Evolutionary conservation across 2,888 invertebrate genomes (phyloP), one percentile per base, ranked within the genome.

Genomic region (Camponotus fellah): DNA sequence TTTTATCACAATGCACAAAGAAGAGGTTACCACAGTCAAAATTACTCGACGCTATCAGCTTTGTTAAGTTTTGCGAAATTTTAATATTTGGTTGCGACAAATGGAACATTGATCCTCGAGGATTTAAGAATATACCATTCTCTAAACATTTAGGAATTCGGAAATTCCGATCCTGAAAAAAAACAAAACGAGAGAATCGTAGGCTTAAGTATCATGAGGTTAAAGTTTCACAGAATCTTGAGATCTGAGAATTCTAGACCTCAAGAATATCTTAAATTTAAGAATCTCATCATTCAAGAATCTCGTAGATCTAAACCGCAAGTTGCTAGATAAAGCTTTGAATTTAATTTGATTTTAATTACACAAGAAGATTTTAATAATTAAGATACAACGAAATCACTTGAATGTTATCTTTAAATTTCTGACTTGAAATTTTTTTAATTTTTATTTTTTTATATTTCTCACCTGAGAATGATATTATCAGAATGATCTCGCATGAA

Each of bases 141-240:
- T 6, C 26, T 53, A 26, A 66, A 12, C 12, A 37, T 40, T 53
- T 40, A 37, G 17, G 26, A 77, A 77, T 66, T 9, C 77, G 66
- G 77, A 77, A 40, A 77, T 37, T 66, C 12, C n/a, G 12, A 40
- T 66, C 56, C n/a, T 49, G 66, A 40, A 37, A 53, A 17, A 40
- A 26, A 26, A 4, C n/a, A 4, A 14, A 5, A 40, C 6, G n/a
- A 53, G 17, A 53, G n/a, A 9, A 32, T 43, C 46, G n/a, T 5
- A 34, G 14, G 46, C 14, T 4, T 17, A 32, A 75, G 17, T 40
- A 14, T 66, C 53, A 56, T 53, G n/a, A 26, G n/a, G n/a, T 68
- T 9, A n/a, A 12, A 56, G 6, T 77, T 66, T 77, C 56, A 6
- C 12, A 5, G 53, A 37, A 66, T 53, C n/a, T 26, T 26, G 40